phyloP scores from a whole-genome alignment of 2,797 vertebrate genomes.

The Psittacula derbiana region DNA sequence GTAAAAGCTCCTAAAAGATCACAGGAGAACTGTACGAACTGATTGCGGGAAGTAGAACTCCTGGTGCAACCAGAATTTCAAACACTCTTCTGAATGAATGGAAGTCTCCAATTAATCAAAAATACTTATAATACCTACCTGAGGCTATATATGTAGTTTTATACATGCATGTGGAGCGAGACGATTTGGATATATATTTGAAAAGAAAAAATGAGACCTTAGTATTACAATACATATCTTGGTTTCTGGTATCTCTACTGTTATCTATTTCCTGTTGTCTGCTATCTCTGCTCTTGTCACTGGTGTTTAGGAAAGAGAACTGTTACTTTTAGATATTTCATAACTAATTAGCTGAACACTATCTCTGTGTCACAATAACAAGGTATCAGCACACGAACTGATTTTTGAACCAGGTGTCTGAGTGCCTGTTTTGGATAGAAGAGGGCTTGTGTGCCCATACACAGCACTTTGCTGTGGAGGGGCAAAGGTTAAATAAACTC shows the following conservation, averaged over 20 bases:
- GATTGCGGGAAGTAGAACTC: not conserved
- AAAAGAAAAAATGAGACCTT: not conserved
- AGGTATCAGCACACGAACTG: not conserved
- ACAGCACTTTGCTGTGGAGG: not conserved
- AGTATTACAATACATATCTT: not conserved
- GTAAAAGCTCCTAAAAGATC: constrained; percentile 38
- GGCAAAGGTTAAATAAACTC: not conserved
- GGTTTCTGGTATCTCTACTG: not conserved
- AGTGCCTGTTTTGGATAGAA: not conserved
- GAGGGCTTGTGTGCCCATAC: fast-evolving
- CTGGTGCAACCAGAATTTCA: not conserved
- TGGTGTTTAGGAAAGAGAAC: not conserved
- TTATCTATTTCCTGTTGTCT: not conserved
- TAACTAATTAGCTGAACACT: not conserved
- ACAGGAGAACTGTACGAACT: not conserved
- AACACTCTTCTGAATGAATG: not conserved
- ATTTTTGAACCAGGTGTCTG: not conserved
- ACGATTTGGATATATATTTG: not conserved
- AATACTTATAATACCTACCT: not conserved
- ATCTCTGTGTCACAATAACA: not conserved
- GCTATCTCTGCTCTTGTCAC: not conserved
- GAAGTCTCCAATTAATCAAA: not conserved
- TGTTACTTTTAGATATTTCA: not conserved
- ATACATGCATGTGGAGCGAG: not conserved
- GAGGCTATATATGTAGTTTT: not conserved